Conservation (phyloP, 2,888 invertebrate species). For the Alloscopus bannaensis region DNA sequence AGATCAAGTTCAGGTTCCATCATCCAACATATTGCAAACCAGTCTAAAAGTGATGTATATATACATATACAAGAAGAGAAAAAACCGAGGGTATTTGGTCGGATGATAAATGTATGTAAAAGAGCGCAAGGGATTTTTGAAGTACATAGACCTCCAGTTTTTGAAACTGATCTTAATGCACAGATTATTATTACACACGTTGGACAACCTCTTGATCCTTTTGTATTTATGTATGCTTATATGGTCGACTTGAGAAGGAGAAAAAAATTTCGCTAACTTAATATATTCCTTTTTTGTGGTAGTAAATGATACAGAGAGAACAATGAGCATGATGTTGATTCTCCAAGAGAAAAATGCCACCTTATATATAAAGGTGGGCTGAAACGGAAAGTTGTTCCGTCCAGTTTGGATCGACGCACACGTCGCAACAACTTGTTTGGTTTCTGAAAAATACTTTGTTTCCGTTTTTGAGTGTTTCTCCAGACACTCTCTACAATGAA, state of each 20-base stretch:
- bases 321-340: background rate
- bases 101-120: too few relatives aligned
- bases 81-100: background rate
- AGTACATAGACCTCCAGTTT: slow-evolving; percentile 59
- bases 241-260: slow-evolving; percentile 5
- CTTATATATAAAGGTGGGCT: slow-evolving; percentile 71
- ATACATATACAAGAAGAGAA: slow-evolving; percentile 8
- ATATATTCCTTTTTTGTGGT: background rate
- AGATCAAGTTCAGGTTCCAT: background rate
- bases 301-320: slow-evolving; percentile 5
- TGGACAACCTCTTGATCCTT: slow-evolving; percentile 23
- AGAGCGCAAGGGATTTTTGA: too few relatives aligned
- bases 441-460: slow-evolving; percentile 11
- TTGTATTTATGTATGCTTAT: background rate
- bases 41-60: slow-evolving; percentile 16
- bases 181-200: slow-evolving; percentile 17
- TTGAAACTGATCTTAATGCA: slow-evolving; percentile 17
- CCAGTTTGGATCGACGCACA: slow-evolving; percentile 65
- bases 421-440: slow-evolving; percentile 36
- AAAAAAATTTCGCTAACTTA: too few relatives aligned
- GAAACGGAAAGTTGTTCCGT: slow-evolving; percentile 72
- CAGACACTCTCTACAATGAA: slow-evolving; percentile 55
- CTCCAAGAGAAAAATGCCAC: slow-evolving; percentile 33
- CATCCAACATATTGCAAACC: slow-evolving; percentile 39
- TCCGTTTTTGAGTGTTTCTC: slow-evolving; percentile 14